These are phyloP conservation scores for Myotis yumanensis DNA, from an alignment of 2,113 vertebrate genomes.

Conservation along the genomic window DNA sequence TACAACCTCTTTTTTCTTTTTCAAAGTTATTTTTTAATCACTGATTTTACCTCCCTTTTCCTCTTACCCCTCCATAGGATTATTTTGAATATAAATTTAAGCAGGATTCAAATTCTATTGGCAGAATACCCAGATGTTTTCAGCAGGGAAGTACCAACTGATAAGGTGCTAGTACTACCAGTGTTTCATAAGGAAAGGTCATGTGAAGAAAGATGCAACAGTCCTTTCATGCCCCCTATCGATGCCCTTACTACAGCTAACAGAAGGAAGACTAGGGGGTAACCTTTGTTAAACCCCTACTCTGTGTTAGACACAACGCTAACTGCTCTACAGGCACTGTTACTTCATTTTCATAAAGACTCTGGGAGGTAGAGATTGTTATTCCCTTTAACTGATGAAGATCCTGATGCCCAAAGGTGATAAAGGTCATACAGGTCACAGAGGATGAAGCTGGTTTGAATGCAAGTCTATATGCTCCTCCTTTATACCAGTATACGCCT, in stretches of 20 bases:
- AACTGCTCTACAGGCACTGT: not conserved
- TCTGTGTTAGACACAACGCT: not conserved
- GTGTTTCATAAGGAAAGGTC: not conserved
- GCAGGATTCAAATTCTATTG: not conserved
- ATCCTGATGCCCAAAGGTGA: not conserved
- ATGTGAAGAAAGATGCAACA: not conserved
- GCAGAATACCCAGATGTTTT: not conserved
- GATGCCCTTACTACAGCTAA: not conserved
- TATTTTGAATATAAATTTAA: constrained; percentile 18
- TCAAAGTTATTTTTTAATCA: not conserved
- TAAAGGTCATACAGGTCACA: not conserved
- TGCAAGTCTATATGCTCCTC: not conserved
- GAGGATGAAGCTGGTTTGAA: not conserved
- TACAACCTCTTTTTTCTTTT: not conserved
- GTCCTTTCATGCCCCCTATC: not conserved
- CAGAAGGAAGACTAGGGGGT: not conserved
- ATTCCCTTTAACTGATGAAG: not conserved
- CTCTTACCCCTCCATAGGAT: not conserved
- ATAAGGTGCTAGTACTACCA: not conserved
- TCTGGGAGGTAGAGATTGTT: not conserved
- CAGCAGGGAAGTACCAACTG: not conserved
- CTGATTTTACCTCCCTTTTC: not conserved
- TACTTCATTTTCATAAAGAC: not conserved
- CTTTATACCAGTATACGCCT: not conserved
- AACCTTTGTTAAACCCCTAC: not conserved